Conservation (phyloP, 1,140 invertebrate genomes). For the Zaprionus capensis region DNA sequence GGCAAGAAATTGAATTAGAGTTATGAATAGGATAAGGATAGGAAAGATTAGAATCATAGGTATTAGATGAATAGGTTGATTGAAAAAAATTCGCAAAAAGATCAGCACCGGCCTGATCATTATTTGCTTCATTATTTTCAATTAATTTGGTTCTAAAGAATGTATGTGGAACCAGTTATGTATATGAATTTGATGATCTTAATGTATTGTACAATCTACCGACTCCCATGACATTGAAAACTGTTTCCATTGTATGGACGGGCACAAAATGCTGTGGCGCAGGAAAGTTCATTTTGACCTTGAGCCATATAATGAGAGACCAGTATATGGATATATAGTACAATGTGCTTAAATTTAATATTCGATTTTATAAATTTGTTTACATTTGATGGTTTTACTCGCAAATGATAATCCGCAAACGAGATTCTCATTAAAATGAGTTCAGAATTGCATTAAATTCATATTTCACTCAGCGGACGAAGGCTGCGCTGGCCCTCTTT, state of each 20-base stretch:
- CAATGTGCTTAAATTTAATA: not conserved
- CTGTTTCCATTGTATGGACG: slow-evolving; percentile 10
- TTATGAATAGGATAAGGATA: too few species aligned
- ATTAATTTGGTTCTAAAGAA: slow-evolving; percentile 34
- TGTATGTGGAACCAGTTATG: slow-evolving; percentile 44
- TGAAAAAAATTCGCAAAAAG: too few species aligned
- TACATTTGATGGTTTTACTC: slow-evolving; percentile 23
- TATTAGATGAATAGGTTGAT: too few species aligned
- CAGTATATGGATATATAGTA: not conserved
- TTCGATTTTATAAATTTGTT: not conserved
- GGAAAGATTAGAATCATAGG: too few species aligned
- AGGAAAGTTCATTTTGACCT: slow-evolving; percentile 51
- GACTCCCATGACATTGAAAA: slow-evolving; percentile 36
- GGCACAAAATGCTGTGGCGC: slow-evolving; percentile 6
- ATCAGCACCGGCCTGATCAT: too few species aligned
- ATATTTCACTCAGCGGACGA: not conserved
- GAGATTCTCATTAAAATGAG: slow-evolving; percentile 36
- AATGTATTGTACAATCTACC: slow-evolving; percentile 1
- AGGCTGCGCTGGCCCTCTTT: not conserved
- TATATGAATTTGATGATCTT: not conserved
- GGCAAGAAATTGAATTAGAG: too few species aligned
- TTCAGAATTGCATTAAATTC: slow-evolving; percentile 36
- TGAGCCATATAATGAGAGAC: slow-evolving; percentile 33
- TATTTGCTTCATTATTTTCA: too few species aligned
- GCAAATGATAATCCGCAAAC: slow-evolving; percentile 26